Evolutionary conservation across 2,888 invertebrate species (phyloP).

Genomic region (Eristalinus sepulchralis): DNA sequence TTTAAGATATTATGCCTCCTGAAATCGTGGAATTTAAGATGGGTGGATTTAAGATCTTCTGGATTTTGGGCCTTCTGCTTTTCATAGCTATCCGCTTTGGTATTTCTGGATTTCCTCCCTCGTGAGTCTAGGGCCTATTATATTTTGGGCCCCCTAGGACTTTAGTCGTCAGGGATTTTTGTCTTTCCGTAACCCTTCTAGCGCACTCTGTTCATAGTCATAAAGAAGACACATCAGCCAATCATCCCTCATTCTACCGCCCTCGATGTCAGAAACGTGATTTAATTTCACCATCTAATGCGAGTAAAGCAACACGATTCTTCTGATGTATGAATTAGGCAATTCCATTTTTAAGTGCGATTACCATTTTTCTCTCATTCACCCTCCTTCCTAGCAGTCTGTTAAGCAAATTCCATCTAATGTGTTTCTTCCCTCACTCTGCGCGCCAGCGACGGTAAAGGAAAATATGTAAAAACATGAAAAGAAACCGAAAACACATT

Average conservation of each 20-base stretch:
- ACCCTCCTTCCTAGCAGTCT: not conserved
- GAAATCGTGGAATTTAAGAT: no score
- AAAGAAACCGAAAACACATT: slow-evolving; percentile 68
- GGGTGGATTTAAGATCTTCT: no score
- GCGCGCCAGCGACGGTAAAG: not conserved
- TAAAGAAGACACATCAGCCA: no score
- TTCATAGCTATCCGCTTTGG: no score
- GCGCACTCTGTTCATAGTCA: no score
- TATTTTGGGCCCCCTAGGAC: no score
- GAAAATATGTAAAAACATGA: slow-evolving; percentile 45
- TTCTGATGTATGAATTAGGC: not conserved
- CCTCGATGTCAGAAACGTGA: not conserved
- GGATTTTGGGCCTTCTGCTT: no score
- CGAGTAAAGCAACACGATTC: not conserved
- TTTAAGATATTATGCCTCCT: no score
- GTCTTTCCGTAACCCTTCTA: no score
- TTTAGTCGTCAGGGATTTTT: no score
- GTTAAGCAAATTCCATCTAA: not conserved
- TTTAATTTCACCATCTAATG: not conserved
- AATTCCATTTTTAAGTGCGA: slow-evolving; percentile 10
- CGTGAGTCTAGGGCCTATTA: no score
- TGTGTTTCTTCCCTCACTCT: not conserved
- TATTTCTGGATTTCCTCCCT: no score
- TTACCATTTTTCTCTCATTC: not conserved
- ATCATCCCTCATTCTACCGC: not conserved